phyloP scores from a whole-genome alignment of 2,113 vertebrate genomes.

The Silurus asotus region DNA sequence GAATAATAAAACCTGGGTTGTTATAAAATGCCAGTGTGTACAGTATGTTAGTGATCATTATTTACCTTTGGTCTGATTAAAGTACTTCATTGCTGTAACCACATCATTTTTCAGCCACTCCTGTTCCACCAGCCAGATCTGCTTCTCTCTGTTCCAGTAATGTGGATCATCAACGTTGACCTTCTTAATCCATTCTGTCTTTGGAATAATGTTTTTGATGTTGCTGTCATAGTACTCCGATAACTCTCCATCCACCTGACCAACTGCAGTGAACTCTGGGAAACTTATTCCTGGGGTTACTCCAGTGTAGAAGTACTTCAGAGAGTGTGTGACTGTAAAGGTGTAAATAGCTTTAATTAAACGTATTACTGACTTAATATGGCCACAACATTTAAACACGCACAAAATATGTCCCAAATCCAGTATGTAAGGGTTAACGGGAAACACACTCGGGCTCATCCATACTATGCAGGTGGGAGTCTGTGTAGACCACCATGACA shows the following conservation, averaged over 20 bases:
- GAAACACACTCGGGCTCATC: too few species aligned
- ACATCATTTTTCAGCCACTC: background rate
- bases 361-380: background rate
- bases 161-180: background rate
- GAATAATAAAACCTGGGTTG: background rate
- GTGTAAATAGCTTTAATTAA: background rate
- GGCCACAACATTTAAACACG: too few species aligned
- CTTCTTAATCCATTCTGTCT: background rate
- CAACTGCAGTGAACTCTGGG: background rate
- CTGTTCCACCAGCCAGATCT: background rate
- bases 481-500: too few species aligned
- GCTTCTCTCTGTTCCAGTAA: background rate
- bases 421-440: too few species aligned
- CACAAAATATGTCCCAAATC: too few species aligned
- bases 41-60: too few species aligned
- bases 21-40: too few species aligned
- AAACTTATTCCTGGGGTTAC: background rate
- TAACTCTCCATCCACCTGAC: background rate
- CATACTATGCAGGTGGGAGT: too few species aligned
- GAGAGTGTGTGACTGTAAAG: background rate
- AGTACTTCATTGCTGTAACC: background rate
- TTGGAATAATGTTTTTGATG: background rate
- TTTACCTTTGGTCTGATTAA: slow-evolving; percentile 8
- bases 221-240: background rate
- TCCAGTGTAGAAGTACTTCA: background rate